These are phyloP conservation scores for Drosophila arizonae DNA, from an alignment of 1,140 invertebrate species.

Conservation along the genomic window DNA sequence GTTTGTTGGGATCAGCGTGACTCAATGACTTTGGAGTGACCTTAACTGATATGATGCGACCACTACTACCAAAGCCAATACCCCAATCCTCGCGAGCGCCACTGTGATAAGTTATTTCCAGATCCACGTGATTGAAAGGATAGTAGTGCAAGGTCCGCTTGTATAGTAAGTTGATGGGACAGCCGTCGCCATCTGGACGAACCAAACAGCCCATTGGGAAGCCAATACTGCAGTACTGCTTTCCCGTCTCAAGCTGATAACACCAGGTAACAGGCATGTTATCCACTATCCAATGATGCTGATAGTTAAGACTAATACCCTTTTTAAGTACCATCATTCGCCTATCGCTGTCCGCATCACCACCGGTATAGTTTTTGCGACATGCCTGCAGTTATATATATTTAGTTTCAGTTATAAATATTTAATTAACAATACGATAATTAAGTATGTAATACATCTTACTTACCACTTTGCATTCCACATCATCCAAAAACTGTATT, in stretches of 20 bases:
- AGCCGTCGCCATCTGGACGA: constrained; percentile 78
- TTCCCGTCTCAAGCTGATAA: constrained; percentile 89
- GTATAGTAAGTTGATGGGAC: constrained; percentile 83
- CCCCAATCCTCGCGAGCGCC: constrained; percentile 93
- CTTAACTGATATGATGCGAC: constrained; percentile 93
- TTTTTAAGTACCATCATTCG: constrained; percentile 92
- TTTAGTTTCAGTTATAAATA: background rate
- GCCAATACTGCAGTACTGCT: constrained; percentile 95
- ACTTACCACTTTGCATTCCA: constrained; percentile 87
- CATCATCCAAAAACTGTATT: constrained; percentile 89
- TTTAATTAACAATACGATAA: background rate
- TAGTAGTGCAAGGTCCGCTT: constrained; percentile 91
- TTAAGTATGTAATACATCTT: background rate
- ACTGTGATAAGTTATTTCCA: constrained; percentile 96
- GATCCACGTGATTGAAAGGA: constrained; percentile 98
- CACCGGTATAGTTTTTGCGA: constrained; percentile 88
- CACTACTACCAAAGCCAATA: constrained; percentile 89
- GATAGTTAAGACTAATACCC: constrained; percentile 98
- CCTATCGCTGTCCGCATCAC: constrained; percentile 86
- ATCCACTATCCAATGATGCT: constrained; percentile 99
- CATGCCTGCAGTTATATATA: constrained; percentile 83
- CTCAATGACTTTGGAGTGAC: constrained; percentile 91
- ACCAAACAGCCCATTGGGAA: constrained; percentile 99
- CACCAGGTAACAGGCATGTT: constrained; percentile 99
- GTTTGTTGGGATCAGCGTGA: constrained; percentile 84